phyloP scores from a whole-genome alignment of 1,140 invertebrate species.

The Platyscapa corneri region DNA sequence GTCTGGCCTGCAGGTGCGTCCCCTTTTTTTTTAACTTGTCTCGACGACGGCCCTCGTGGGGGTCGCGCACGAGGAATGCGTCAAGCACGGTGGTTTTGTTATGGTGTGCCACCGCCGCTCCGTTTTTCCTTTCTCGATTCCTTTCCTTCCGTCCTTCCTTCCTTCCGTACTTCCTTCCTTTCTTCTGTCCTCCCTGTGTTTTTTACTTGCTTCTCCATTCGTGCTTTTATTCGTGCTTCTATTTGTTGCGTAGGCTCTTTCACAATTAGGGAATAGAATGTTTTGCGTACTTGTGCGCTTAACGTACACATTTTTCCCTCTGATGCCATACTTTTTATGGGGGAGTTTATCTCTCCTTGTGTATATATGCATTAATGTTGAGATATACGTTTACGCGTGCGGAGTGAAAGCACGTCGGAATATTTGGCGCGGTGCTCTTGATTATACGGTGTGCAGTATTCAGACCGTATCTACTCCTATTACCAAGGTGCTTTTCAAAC shows the following conservation, averaged over 20 bases:
- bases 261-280: constrained; percentile 9
- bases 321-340: not conserved
- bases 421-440: not conserved
- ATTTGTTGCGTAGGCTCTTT: not conserved
- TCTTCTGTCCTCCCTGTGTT: not conserved
- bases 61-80: not conserved
- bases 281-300: not conserved
- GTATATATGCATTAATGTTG: not conserved
- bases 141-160: not conserved
- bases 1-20: constrained; percentile 69
- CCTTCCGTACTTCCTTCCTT: not conserved
- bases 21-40: not conserved
- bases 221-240: not conserved
- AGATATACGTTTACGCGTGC: not conserved
- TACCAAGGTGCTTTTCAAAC: not conserved
- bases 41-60: not conserved
- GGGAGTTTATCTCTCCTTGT: not conserved
- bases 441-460: not conserved
- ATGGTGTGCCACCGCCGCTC: not conserved
- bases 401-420: constrained; percentile 10
- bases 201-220: not conserved
- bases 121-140: not conserved
- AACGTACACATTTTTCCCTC: not conserved
- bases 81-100: not conserved
- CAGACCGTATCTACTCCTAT: not conserved